Base-by-base conservation (phyloP, 2,113 vertebrate species). In the Edolisoma coerulescens region DNA sequence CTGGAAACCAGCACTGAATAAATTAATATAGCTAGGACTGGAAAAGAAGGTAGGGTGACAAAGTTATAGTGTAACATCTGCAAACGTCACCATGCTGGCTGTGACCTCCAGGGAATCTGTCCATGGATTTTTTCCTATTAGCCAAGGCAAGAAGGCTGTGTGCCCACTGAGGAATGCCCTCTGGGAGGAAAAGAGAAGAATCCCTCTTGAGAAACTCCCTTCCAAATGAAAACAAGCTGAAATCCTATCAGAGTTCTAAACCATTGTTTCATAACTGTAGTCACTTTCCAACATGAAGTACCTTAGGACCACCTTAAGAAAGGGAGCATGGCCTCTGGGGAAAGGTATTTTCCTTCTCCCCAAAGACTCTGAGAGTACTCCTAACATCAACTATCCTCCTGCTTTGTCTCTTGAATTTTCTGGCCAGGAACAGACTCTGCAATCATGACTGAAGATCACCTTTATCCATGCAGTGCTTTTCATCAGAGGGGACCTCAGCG, bases 1-100 rank as follows among this genome's bases (percentile, higher is more conserved):
- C 93, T 74, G 90, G 94, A 96, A 97, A 96, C 71, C 57, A 82
- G 92, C 35, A 56, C 16, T 89, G 90, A 95, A 96, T 95, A 91
- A 94, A 95, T 97, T 96, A 97, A 96, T 68, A 73, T 2, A 95
- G 68, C 64, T 32, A 87, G 65, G 53, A 96, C 61, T 91, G 84
- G 76, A 73, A 89, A 71, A 77, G 44, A 92, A 94, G 35, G 14
- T n/a, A 68, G 41, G 27, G 64, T 63, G 80, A 85, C 32, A 84
- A 28, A 64, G 70, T 64, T 53, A 79, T 5, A 75, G 35, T 26
- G 57, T n/a, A 90, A 27, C n/a, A 61, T 50, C 63, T 71, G 56
- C 45, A 84, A 76, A 88, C 81, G 93, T 87, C 41, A 33, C 61
- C 93, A 76, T 2, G 30, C 92, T 92, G 50, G 19, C 65, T 71